Conservation (phyloP, 2,797 vertebrate genomes). For the Gymnothorax reevesii region DNA sequence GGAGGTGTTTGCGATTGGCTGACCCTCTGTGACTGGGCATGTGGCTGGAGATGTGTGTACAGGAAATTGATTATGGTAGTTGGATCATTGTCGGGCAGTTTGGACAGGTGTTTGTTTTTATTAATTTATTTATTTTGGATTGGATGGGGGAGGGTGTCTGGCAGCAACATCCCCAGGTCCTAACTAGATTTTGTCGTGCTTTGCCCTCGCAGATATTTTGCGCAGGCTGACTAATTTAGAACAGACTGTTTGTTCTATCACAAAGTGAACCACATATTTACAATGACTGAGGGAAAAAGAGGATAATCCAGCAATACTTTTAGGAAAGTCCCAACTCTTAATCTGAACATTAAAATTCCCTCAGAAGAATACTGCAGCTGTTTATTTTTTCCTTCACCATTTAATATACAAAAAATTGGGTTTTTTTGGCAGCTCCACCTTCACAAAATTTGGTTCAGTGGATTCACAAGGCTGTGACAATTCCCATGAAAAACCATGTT, state of each 20-base stretch:
- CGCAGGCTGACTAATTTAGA: slow-evolving; percentile 6
- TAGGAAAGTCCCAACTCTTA: background rate
- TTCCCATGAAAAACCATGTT: background rate
- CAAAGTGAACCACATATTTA: background rate
- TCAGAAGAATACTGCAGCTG: background rate
- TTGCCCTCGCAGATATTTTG: background rate
- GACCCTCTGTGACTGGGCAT: background rate
- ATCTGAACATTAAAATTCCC: background rate
- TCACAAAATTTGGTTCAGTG: background rate
- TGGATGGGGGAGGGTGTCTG: background rate
- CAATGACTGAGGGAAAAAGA: background rate
- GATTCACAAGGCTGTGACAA: background rate
- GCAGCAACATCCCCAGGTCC: background rate
- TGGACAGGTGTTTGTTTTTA: background rate
- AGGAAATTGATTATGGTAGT: background rate
- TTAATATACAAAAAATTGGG: background rate
- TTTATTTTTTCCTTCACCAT: background rate
- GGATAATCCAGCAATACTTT: background rate
- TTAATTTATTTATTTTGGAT: no score
- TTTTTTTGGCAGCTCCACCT: background rate
- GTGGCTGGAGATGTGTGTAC: background rate
- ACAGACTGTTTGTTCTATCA: background rate
- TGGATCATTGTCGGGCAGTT: background rate
- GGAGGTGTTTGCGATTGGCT: background rate
- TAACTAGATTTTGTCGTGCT: background rate